phyloP scores from a whole-genome alignment of 2,888 invertebrate species.

The Lochmaea capreae region DNA sequence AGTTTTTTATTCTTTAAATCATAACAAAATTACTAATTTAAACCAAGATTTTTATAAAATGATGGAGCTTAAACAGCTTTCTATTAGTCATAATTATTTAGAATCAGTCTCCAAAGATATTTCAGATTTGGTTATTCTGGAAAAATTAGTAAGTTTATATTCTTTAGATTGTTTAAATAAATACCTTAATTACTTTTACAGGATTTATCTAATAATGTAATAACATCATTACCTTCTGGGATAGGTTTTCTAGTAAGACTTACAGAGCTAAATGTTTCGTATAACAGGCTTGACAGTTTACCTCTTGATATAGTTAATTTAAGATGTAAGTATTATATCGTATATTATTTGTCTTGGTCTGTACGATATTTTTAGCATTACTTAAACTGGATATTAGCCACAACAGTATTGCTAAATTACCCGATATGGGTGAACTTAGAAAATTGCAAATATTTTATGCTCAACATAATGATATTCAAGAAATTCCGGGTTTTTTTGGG shows the following conservation, averaged over 20 bases:
- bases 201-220: conserved; percentile 84
- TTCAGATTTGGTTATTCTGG: conserved; percentile 83
- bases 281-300: conserved; percentile 80
- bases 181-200: conserved; percentile 59
- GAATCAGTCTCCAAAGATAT: conserved; percentile 76
- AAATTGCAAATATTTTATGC: conserved; percentile 82
- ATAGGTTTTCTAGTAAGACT: conserved; percentile 86
- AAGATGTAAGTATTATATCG: conserved; percentile 71
- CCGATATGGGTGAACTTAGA: conserved; percentile 77
- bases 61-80: conserved; percentile 76
- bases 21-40: conserved; percentile 74
- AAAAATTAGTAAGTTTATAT: conserved; percentile 72
- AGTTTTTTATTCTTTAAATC: conserved; percentile 65
- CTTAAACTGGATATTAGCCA: conserved; percentile 79
- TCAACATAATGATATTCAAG: conserved; percentile 83
- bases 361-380: conserved; percentile 68
- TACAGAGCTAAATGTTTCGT: conserved; percentile 77
- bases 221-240: conserved; percentile 80
- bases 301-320: conserved; percentile 86
- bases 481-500: conserved; percentile 81
- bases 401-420: conserved; percentile 75
- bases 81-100: conserved; percentile 81
- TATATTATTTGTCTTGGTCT: not conserved
- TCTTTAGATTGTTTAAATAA: not conserved
- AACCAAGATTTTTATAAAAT: conserved; percentile 78